Conservation (phyloP, 2,113 vertebrate genomes). For the Rhipidura dahli region DNA sequence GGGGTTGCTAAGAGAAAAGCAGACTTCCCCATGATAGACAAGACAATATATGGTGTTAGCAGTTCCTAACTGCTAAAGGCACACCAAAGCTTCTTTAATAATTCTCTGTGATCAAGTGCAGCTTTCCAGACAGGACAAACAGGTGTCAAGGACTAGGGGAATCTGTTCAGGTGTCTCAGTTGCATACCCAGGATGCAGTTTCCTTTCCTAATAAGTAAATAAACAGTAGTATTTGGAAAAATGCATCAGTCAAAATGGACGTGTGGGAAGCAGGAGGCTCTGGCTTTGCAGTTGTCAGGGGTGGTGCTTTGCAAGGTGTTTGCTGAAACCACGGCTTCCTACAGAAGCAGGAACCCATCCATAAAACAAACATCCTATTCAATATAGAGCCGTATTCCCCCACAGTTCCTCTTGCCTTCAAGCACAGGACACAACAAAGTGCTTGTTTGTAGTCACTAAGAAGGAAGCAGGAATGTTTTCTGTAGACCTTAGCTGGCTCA, state of each 20-base stretch:
- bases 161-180: background rate
- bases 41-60: background rate
- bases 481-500: background rate
- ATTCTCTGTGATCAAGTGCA: background rate
- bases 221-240: background rate
- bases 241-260: background rate
- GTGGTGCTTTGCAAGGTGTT: background rate
- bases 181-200: background rate
- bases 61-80: background rate
- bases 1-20: background rate
- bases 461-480: background rate
- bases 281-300: background rate
- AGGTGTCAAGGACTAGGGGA: background rate
- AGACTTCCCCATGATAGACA: background rate
- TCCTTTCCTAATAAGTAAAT: background rate
- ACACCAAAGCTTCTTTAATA: background rate
- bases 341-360: background rate
- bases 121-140: background rate
- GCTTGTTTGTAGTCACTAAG: background rate
- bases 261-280: background rate
- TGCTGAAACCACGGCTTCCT: background rate
- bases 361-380: background rate
- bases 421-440: background rate
- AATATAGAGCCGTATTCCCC: background rate
- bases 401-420: background rate